A percentile compares a stretch with the other conserved stretches of the same genome.
Conservation (phyloP, 2,888 invertebrate species). For the Halictus ligatus region DNA sequence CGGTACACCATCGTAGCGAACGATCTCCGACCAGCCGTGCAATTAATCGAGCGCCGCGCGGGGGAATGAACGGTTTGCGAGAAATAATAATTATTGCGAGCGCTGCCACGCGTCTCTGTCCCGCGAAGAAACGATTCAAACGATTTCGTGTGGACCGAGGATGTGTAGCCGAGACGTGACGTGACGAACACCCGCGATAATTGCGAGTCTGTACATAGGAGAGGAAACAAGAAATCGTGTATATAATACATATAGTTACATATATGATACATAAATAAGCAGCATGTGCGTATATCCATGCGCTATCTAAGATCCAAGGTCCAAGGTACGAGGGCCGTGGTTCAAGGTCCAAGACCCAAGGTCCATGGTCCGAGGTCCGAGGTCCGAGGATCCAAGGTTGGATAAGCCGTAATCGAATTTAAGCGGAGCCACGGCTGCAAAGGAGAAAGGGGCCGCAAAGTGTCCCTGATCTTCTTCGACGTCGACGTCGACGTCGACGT, state of each 20-base stretch:
- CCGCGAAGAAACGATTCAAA: not conserved
- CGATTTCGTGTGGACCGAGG: slow-evolving; percentile 19
- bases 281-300: slow-evolving; percentile 73
- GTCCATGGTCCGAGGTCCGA: not conserved
- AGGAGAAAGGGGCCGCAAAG: not conserved
- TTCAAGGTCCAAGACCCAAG: not conserved
- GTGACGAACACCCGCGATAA: slow-evolving; percentile 39
- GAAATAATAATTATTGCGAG: not conserved
- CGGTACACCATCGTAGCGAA: slow-evolving; percentile 14
- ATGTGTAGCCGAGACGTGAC: slow-evolving; percentile 37
- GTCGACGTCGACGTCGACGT: slow-evolving; percentile 32
- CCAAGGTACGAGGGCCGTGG: no score
- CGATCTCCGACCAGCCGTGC: slow-evolving; percentile 19
- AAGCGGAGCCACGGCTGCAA: slow-evolving; percentile 35
- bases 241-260: slow-evolving; percentile 64
- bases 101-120: slow-evolving; percentile 13
- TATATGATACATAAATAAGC: slow-evolving; percentile 70
- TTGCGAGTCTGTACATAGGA: slow-evolving; percentile 73
- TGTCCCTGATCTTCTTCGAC: not conserved
- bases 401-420: slow-evolving; percentile 72
- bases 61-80: not conserved
- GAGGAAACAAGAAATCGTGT: slow-evolving; percentile 59
- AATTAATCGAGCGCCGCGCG: slow-evolving; percentile 12
- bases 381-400: slow-evolving; percentile 58
- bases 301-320: slow-evolving; percentile 52